Evolutionary conservation across 2,113 vertebrate genomes (phyloP).

Genomic region (Turdus rufiventris): DNA sequence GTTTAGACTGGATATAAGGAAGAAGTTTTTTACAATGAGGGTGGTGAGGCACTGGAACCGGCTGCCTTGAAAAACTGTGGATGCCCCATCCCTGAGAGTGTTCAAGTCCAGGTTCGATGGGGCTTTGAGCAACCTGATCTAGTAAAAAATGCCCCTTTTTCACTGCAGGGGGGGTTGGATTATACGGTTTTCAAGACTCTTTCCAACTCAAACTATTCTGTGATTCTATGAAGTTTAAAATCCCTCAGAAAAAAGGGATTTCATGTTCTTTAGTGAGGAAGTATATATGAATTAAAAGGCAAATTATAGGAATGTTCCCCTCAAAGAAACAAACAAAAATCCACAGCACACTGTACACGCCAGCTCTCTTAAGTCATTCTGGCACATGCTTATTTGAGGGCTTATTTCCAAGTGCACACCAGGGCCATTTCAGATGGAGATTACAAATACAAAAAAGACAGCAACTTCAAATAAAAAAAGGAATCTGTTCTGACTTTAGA

Average conservation of each 20-base stretch:
- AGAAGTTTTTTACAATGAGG: background rate
- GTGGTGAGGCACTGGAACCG: background rate
- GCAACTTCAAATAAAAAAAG: background rate
- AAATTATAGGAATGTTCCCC: background rate
- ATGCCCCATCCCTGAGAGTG: background rate
- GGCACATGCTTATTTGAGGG: background rate
- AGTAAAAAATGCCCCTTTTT: background rate
- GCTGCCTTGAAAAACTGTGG: background rate
- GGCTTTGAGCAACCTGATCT: background rate
- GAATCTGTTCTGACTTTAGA: background rate
- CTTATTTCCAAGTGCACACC: background rate
- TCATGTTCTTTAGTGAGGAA: background rate
- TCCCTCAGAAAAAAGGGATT: background rate
- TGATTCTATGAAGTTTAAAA: background rate
- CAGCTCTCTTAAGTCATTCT: background rate
- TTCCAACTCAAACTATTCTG: background rate
- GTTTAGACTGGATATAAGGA: background rate
- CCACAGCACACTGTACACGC: background rate
- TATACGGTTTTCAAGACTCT: background rate
- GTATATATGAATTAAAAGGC: background rate
- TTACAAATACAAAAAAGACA: background rate
- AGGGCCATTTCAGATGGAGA: background rate
- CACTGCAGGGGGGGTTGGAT: background rate
- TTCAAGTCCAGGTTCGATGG: background rate
- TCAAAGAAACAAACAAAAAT: background rate